These are phyloP conservation scores for Eufriesea mexicana DNA, from an alignment of 1,140 invertebrate species.

Conservation along the genomic window DNA sequence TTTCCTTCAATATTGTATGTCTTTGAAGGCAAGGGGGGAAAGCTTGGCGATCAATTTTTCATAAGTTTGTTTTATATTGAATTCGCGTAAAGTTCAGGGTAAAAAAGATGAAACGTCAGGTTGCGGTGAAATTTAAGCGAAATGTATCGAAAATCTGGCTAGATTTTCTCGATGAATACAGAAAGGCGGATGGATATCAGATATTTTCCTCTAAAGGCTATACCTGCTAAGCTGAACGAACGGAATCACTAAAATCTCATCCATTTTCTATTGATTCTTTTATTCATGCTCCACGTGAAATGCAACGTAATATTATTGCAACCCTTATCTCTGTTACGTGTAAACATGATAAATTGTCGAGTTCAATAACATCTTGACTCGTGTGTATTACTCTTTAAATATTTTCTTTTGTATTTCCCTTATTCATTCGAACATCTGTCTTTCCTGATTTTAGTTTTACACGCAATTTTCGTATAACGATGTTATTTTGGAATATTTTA, in stretches of 20 bases:
- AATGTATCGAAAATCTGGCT: neutral
- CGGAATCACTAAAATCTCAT: conserved; percentile 36
- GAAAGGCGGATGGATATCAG: neutral
- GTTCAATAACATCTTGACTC: neutral
- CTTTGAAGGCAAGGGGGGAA: neutral
- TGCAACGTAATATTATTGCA: neutral
- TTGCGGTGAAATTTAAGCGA: conserved; percentile 2
- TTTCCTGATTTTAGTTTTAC: neutral
- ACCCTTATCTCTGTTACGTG: neutral
- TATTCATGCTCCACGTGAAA: neutral
- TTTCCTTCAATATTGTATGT: neutral
- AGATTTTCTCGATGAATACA: conserved; percentile 20
- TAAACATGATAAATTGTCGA: neutral
- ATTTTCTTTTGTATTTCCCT: neutral
- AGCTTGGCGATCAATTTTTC: neutral
- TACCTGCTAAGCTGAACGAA: neutral
- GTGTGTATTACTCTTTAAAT: neutral
- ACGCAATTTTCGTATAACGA: neutral
- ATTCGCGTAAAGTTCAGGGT: neutral
- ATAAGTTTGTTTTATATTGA: conserved; percentile 2
- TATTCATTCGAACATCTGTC: neutral
- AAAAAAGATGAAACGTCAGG: neutral
- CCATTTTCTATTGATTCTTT: conserved; percentile 1
- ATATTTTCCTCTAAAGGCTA: neutral
- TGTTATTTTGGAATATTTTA: no score